Percentiles rank a stretch among this genome's conserved stretches.
phyloP scores from a whole-genome alignment of 2,888 invertebrate genomes.

The Acrobasis consociella region DNA sequence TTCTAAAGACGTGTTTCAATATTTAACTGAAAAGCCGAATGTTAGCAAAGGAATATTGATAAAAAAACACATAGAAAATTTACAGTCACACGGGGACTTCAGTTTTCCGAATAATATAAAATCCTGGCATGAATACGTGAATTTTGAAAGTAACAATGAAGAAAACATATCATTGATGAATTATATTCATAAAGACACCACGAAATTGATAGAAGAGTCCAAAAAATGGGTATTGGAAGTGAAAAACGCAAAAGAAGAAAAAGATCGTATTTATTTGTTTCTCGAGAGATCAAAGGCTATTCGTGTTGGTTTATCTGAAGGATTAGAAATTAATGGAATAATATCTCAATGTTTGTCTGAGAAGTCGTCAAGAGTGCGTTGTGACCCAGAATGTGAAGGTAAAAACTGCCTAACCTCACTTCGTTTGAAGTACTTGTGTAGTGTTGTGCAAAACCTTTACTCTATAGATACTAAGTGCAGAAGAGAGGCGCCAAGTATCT shows the following conservation, averaged over 20 bases:
- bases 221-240: constrained; percentile 74
- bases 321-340: constrained; percentile 43
- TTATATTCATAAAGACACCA: constrained; percentile 52
- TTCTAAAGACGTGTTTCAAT: constrained; percentile 46
- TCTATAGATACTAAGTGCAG: constrained; percentile 35
- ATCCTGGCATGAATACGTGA: constrained; percentile 79
- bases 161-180: constrained; percentile 46
- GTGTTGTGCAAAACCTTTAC: constrained; percentile 58
- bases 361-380: constrained; percentile 37
- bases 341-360: constrained; percentile 44
- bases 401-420: constrained; percentile 54
- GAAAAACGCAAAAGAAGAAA: constrained; percentile 57
- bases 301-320: constrained; percentile 49
- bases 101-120: constrained; percentile 83
- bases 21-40: constrained; percentile 44
- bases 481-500: constrained; percentile 34
- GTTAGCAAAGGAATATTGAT: constrained; percentile 56
- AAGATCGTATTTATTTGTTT: constrained; percentile 77
- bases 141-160: constrained; percentile 31
- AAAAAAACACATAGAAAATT: constrained; percentile 83
- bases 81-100: constrained; percentile 83
- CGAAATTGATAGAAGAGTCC: constrained; percentile 66
- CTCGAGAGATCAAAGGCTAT: constrained; percentile 69
- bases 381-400: constrained; percentile 52
- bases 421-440: constrained; percentile 54